Evolutionary conservation across 2,888 invertebrate genomes (phyloP), one percentile per base, ranked within the genome.

Genomic region (Lasius fuliginosus): DNA sequence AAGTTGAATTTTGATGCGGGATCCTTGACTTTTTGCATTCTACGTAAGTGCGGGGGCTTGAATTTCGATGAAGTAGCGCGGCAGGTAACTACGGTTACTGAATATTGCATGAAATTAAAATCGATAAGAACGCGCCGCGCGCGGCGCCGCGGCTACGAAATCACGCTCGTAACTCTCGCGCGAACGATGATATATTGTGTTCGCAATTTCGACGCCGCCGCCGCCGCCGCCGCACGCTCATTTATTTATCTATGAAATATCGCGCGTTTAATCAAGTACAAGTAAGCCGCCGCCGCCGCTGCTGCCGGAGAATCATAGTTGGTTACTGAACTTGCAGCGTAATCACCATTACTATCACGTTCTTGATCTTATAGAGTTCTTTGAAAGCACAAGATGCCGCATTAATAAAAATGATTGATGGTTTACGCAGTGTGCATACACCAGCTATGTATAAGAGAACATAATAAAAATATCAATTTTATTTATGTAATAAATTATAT

Each of bases 41-140:
- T 36, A 46, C 60, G 36, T 60, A 60, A 79, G 60, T 69, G 58
- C 79, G 79, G 46, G 9, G 18, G 46, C 77, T 62, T 81, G 79
- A 81, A 81, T 81, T 81, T 71, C 74, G 81, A 82, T 81, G 85
- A 83, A 81, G 81, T 62, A 65, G 49, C 74, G 65, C 73, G 65
- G 58, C 67, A 85, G 62, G 81, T 85, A 88, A 88, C 87, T 85
- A 89, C 75, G 81, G 68, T 69, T 69, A 82, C 85, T 89, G 89
- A 87, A 88, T 88, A 89, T 88, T 89, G 64, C 88, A 88, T 89
- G 87, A 89, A 85, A 81, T 74, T 53, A 60, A 83, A 88, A 88
- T 89, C 86, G 88, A 88, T 88, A 88, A 88, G 84, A 88, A 87
- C 86, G 73, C 81, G 83, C 76, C 60, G 49, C 86, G 73, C 81